phyloP scores from a whole-genome alignment of 2,888 invertebrate species.

The Napeogenes inachia region DNA sequence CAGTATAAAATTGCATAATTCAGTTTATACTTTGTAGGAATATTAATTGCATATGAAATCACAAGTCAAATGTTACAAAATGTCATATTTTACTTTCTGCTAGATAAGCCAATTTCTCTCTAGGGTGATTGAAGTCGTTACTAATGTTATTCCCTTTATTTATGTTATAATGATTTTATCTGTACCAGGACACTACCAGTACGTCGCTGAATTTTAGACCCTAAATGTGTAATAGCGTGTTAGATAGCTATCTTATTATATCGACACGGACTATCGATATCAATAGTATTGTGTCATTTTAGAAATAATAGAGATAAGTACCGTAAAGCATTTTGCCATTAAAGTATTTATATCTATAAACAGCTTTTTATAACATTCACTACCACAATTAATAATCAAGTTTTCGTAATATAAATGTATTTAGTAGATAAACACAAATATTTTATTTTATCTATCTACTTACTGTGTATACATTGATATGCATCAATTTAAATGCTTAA shows the following conservation, averaged over 20 bases:
- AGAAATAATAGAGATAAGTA: conserved; percentile 9
- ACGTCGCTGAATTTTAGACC: conserved; percentile 34
- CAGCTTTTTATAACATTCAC: too few relatives aligned
- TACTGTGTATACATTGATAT: too few relatives aligned
- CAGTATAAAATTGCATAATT: conserved; percentile 28
- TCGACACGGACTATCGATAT: conserved; percentile 35
- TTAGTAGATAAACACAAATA: too few relatives aligned
- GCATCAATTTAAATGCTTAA: too few relatives aligned
- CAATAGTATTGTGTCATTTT: conserved; percentile 17
- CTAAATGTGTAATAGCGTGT: conserved; percentile 47
- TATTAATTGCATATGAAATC: background rate
- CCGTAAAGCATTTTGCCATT: too few relatives aligned
- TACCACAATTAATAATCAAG: too few relatives aligned
- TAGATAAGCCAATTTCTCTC: background rate
- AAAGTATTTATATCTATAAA: too few relatives aligned
- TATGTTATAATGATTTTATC: conserved; percentile 9
- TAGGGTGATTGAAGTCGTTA: background rate
- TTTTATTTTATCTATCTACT: too few relatives aligned
- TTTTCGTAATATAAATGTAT: too few relatives aligned
- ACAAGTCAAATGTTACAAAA: too few relatives aligned
- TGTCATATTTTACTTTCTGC: too few relatives aligned
- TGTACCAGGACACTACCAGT: conserved; percentile 47
- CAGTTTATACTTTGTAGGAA: conserved; percentile 16
- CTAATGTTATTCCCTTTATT: conserved; percentile 1
- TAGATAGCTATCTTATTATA: conserved; percentile 38